Conservation (phyloP, 2,797 vertebrate species). For the Pterois miles region DNA sequence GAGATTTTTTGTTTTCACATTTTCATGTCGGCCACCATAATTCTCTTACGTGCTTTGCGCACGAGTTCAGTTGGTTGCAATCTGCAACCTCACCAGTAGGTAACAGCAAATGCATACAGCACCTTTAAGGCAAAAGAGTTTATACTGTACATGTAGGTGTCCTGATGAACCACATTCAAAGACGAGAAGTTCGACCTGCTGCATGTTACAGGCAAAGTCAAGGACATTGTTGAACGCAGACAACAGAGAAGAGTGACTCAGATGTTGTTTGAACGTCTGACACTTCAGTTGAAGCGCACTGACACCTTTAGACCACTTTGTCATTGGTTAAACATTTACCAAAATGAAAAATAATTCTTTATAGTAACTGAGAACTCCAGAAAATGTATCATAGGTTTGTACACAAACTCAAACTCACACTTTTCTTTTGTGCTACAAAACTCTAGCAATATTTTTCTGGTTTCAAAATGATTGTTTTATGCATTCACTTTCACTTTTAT, state of each 20-base stretch:
- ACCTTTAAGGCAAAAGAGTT: not conserved
- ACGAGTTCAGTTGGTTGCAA: not conserved
- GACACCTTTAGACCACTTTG: not conserved
- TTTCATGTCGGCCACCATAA: not conserved
- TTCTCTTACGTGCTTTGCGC: not conserved
- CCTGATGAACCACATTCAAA: not conserved
- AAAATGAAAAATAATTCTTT: not conserved
- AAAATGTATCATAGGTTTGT: not conserved
- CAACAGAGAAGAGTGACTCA: not conserved
- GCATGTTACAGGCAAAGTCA: not conserved
- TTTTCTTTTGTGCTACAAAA: not conserved
- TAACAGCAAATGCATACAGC: not conserved
- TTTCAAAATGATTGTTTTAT: conserved; percentile 24
- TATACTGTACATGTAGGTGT: no score
- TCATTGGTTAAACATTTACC: not conserved
- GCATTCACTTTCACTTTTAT: not conserved
- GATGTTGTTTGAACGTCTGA: not conserved
- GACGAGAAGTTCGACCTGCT: not conserved
- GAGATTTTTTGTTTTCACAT: not conserved
- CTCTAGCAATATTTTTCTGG: not conserved
- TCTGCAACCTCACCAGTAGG: not conserved
- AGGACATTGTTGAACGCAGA: not conserved
- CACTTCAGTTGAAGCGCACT: not conserved
- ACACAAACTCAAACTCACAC: not conserved
- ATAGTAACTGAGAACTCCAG: not conserved